Conservation (phyloP, 2,888 invertebrate species). For the Papilio gigon region DNA sequence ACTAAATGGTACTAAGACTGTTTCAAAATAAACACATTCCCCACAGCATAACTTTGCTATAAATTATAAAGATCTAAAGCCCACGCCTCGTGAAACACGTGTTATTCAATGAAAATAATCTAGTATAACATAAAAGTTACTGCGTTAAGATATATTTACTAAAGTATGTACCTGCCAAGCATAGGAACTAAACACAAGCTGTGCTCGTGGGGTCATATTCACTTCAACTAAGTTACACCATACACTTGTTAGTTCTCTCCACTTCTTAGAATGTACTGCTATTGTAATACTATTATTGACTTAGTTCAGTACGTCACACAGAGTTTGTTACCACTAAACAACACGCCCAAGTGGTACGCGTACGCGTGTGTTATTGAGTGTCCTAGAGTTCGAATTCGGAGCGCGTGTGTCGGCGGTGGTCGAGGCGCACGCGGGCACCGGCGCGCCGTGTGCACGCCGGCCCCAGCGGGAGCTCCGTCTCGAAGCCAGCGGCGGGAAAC, state of each 20-base stretch:
- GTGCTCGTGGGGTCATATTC: conserved; percentile 69
- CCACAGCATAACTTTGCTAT: conserved; percentile 48
- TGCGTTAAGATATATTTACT: conserved; percentile 10
- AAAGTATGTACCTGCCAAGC: conserved; percentile 62
- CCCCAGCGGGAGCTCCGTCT: conserved; percentile 64
- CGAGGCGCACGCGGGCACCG: conserved; percentile 71
- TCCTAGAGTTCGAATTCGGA: conserved; percentile 78
- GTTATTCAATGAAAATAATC: neutral
- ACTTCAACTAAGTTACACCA: conserved; percentile 60
- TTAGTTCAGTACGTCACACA: conserved; percentile 50
- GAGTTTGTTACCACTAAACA: conserved; percentile 53
- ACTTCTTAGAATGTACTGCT: conserved; percentile 44
- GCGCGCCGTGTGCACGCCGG: conserved; percentile 54
- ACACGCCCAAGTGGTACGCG: conserved; percentile 57
- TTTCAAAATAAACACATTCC: neutral
- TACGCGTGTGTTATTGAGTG: conserved; percentile 39
- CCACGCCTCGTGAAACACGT: neutral
- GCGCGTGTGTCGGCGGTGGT: conserved; percentile 78
- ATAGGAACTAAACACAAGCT: conserved; percentile 81
- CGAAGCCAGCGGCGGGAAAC: conserved; percentile 73
- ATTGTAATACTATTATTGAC: conserved; percentile 50
- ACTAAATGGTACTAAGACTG: neutral
- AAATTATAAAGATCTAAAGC: neutral
- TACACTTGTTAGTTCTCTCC: conserved; percentile 55
- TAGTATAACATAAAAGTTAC: conserved; percentile 28